phyloP scores from a whole-genome alignment of 2,888 invertebrate genomes.

The Troides helena region DNA sequence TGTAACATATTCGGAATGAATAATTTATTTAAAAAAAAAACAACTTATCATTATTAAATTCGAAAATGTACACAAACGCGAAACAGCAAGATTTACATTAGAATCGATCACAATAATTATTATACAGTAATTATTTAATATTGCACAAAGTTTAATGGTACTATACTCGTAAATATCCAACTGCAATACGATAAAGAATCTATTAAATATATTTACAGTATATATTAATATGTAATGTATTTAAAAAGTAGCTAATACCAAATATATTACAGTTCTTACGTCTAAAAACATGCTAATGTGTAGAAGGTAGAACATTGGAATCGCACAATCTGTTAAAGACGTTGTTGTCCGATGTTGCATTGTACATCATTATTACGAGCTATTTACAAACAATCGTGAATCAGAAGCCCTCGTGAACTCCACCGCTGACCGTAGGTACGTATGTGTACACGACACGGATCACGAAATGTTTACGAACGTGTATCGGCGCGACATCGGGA shows the following conservation, averaged over 20 bases:
- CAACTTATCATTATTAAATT: constrained; percentile 64
- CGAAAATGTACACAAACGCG: constrained; percentile 64
- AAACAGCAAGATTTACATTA: constrained; percentile 22
- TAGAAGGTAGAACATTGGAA: background rate
- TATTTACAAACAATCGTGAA: constrained; percentile 1
- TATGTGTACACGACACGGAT: background rate
- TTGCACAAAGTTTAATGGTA: constrained; percentile 56
- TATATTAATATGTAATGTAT: background rate
- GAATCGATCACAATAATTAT: constrained; percentile 32
- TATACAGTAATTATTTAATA: constrained; percentile 47
- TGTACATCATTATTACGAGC: background rate
- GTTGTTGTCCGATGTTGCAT: background rate
- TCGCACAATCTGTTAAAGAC: background rate
- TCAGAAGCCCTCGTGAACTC: background rate
- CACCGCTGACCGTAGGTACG: background rate
- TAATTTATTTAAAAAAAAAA: constrained; percentile 36
- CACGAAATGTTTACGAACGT: background rate
- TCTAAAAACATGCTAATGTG: background rate
- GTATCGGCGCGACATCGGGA: too few species aligned
- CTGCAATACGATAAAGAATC: background rate
- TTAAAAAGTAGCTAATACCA: background rate
- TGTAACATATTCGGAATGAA: constrained; percentile 40
- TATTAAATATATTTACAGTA: background rate
- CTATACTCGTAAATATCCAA: constrained; percentile 1
- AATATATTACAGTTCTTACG: background rate